Conservation (phyloP, 1,140 invertebrate species). For the Ceratitis capitata region DNA sequence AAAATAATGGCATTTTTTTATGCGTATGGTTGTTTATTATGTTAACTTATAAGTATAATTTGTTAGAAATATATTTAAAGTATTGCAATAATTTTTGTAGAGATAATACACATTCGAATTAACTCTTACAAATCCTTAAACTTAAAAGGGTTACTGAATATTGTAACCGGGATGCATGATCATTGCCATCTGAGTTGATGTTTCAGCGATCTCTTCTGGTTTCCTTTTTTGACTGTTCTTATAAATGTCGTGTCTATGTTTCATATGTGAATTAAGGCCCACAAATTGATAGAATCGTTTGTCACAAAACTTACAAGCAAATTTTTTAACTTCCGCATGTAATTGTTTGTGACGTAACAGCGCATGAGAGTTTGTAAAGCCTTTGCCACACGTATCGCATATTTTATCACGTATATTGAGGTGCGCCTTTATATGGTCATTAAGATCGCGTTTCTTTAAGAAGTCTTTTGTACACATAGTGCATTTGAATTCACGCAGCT, state of each 20-base stretch:
- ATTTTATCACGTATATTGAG: slow-evolving; percentile 60
- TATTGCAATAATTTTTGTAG: no score
- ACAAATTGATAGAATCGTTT: slow-evolving; percentile 57
- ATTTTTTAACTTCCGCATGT: slow-evolving; percentile 57
- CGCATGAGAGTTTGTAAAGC: slow-evolving; percentile 54
- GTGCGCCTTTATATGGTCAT: slow-evolving; percentile 57
- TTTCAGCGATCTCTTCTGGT: background rate
- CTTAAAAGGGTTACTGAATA: no score
- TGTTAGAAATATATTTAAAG: no score
- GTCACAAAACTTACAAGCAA: slow-evolving; percentile 57
- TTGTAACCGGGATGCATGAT: no score
- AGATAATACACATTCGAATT: no score
- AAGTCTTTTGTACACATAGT: slow-evolving; percentile 61
- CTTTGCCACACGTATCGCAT: slow-evolving; percentile 55
- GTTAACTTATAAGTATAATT: no score
- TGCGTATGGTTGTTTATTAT: no score
- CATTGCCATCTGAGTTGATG: no score
- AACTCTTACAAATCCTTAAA: no score
- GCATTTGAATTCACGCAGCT: slow-evolving; percentile 57
- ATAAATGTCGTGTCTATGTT: background rate
- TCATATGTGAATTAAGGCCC: slow-evolving; percentile 53
- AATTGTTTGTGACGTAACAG: slow-evolving; percentile 56
- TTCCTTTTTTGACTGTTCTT: background rate
- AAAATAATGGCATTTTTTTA: no score
- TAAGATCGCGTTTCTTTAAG: slow-evolving; percentile 51